Base-by-base conservation (phyloP, 2,888 invertebrate genomes). In the Neoaliturus tenellus region DNA sequence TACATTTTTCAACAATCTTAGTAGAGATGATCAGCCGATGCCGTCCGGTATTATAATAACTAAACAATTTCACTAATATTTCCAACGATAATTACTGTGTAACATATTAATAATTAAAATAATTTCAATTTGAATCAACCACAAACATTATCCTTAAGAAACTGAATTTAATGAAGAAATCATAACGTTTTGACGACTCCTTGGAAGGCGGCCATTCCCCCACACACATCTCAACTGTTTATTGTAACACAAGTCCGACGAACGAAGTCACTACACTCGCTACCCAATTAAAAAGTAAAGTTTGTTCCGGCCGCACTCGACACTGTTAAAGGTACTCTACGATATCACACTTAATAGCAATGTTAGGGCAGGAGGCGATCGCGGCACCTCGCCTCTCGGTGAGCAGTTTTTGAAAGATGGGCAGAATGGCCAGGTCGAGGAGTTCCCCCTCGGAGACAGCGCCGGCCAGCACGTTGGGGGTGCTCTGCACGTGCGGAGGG, bases 261-360 rank as follows among this genome's bases (percentile, higher is more conserved):
- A 12, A 23, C 25, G 4, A n/a, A 23, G 10, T 6, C 25, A 39
- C 69, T 69, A 69, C 69, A 39, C 69, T 39, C 69, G 1, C 69
- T 69, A 69, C 35, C 69, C 69, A 69, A 69, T 69, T 69, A 20
- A 69, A 69, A 69, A 69, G 69, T 62, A 69, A 69, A 69, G 69
- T 35, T 39, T 35, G 14, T 2, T 1, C n/a, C 69, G 3, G 20
- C 69, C 25, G 20, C 48, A 44, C 28, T 44, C 8, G 44, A 44
- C 78, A 78, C 78, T 82, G 82, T 93, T 95, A 97, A 91, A 98
- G 94, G 91, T 98, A 98, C 90, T 98, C 98, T 88, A 98, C 98
- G 89, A 98, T 98, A 92, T 98, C 98, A 93, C 98, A 98, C 92
- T 98, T 98, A 88, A 98, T 97, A 85, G 97, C 97, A 92, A 97